Base-by-base conservation (phyloP, 2,113 vertebrate genomes). In the Nestor notabilis region DNA sequence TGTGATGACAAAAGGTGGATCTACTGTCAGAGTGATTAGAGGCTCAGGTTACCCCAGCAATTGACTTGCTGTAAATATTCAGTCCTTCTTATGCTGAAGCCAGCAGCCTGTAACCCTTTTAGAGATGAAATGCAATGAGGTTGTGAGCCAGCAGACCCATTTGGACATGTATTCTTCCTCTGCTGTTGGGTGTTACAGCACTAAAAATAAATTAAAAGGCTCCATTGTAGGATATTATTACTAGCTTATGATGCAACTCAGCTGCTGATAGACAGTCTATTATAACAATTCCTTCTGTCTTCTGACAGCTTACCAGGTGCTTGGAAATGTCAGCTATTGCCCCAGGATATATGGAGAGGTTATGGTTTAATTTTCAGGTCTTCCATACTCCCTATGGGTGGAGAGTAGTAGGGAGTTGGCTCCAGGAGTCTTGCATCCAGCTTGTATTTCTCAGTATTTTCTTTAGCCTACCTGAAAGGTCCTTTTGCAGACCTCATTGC, bases 121-220 rank as follows among this genome's bases (percentile, higher is more conserved):
- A 75, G 69, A 93, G 65, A 56, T 84, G 69, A 92, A 96, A 89
- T 44, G 56, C 1, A 1, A 66, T 1, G 21, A 79, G 77, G 56
- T 78, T 83, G 66, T n/a, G 47, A 94, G 94, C 95, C 90, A 94
- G 87, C 66, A 91, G 79, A 79, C 78, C 83, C 89, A 58, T 94
- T 93, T 95, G 84, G 74, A 85, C 72, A 90, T 79, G 44, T 71
- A 37, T 84, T 89, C 61, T 96, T 93, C 50, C 65, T 61, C 74
- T 56, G 72, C 77, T 56, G 23, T 84, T 94, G 94, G 91, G 90
- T 12, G 58, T 94, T 95, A 86, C 39, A 79, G 70, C 92, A 60
- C 94, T 96, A 92, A 94, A 97, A 95, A 96, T 85, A 97, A 96
- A 97, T 90, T 91, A 97, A 96, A 96, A 93, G 71, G 29, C 71